Evolutionary conservation across 2,888 invertebrate genomes (phyloP).

Genomic region (Nomada ruficornis): DNA sequence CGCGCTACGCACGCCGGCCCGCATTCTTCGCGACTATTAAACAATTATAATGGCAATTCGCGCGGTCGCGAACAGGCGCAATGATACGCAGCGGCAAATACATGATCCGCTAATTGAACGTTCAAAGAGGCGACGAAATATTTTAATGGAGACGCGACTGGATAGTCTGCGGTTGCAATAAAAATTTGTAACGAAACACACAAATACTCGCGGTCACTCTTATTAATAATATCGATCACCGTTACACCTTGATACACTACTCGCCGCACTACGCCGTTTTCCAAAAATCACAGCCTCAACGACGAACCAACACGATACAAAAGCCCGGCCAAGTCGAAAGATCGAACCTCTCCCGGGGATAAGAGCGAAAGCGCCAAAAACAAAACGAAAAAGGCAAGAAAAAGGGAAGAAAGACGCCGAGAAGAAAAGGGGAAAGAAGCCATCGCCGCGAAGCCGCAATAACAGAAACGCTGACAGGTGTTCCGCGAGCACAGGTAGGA

Average conservation of each 20-base stretch:
- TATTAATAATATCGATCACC: too few species aligned
- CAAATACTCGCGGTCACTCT: too few species aligned
- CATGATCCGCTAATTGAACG: constrained; percentile 13
- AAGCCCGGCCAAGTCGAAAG: background rate
- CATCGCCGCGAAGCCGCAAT: constrained; percentile 29
- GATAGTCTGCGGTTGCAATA: background rate
- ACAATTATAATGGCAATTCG: constrained; percentile 24
- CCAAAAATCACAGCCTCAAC: too few species aligned
- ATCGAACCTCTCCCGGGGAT: background rate
- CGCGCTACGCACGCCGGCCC: background rate
- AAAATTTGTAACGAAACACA: background rate
- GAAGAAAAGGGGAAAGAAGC: constrained; percentile 22
- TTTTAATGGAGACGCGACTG: background rate
- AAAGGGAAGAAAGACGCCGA: too few species aligned
- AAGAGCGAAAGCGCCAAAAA: too few species aligned
- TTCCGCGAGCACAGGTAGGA: constrained; percentile 23
- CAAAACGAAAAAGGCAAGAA: too few species aligned
- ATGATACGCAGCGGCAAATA: background rate
- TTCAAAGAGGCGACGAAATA: background rate
- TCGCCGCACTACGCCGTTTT: too few species aligned
- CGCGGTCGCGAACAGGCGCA: background rate
- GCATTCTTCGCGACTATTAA: constrained; percentile 16
- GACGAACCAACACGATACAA: background rate
- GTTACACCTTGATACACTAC: too few species aligned
- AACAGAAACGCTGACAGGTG: constrained; percentile 58